Evolutionary conservation across 2,888 invertebrate genomes (phyloP).

Genomic region (Chymomyza procnemis): DNA sequence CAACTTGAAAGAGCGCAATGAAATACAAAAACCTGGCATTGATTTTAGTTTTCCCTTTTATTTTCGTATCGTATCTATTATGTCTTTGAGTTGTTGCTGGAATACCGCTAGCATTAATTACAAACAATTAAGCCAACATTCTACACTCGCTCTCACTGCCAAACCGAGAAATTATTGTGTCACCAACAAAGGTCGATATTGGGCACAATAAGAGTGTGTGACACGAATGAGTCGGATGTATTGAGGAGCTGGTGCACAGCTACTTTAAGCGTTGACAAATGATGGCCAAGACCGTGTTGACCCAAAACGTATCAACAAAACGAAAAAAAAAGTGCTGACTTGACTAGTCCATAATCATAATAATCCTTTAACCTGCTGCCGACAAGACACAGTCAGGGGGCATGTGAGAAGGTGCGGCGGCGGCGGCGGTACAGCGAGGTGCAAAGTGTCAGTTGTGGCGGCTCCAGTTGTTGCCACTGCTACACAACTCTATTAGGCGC

Average conservation of each 20-base stretch:
- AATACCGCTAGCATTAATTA: conserved; percentile 29
- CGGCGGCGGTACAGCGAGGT: not conserved
- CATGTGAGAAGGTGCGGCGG: not conserved
- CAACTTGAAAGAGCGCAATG: conserved; percentile 62
- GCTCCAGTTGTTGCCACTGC: not conserved
- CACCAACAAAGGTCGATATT: conserved; percentile 58
- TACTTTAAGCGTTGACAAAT: conserved; percentile 65
- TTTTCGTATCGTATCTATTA: conserved; percentile 1
- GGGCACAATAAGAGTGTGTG: conserved; percentile 20
- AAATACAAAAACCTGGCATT: conserved; percentile 51
- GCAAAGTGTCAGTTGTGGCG: not conserved
- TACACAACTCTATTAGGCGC: conserved; percentile 43
- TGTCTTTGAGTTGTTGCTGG: not conserved
- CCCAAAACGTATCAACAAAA: too few species aligned
- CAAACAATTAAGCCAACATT: conserved; percentile 68
- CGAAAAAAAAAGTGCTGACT: conserved; percentile 57
- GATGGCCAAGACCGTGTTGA: conserved; percentile 33
- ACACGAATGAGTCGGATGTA: not conserved
- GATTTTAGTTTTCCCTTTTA: conserved; percentile 44
- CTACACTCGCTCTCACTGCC: conserved; percentile 32
- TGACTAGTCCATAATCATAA: conserved; percentile 27
- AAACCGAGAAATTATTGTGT: conserved; percentile 70
- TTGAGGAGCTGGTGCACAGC: conserved; percentile 16
- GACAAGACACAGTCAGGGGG: not conserved
- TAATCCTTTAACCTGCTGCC: conserved; percentile 71